These are phyloP conservation scores for Psittacula echo DNA, from an alignment of 2,797 vertebrate genomes.

Conservation along the genomic window DNA sequence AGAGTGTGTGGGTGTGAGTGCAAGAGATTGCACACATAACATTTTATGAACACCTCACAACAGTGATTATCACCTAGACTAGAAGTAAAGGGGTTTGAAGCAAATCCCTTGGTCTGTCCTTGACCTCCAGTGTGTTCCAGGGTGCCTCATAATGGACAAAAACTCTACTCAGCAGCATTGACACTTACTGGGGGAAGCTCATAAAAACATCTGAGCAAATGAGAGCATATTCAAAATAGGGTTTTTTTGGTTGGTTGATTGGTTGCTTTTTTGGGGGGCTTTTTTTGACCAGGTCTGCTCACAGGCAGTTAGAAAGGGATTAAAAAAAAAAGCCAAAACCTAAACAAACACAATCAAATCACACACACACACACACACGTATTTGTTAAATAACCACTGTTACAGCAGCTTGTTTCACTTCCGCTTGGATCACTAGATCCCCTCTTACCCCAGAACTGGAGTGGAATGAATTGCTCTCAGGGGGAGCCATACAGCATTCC, in stretches of 20 bases:
- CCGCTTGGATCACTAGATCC: not conserved
- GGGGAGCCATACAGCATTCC: not conserved
- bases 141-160: not conserved
- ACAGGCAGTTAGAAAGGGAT: not conserved
- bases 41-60: not conserved
- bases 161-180: rapidly evolving
- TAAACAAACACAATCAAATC: not conserved
- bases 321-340: not conserved
- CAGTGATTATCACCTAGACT: not conserved
- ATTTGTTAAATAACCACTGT: not conserved
- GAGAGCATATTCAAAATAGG: not conserved
- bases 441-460: not conserved
- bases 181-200: rapidly evolving
- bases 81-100: not conserved
- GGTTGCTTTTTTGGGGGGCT: not conserved
- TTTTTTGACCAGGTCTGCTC: not conserved
- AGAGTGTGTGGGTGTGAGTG: not conserved
- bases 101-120: not conserved
- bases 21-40: not conserved
- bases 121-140: not conserved
- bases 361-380: too few relatives aligned
- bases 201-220: not conserved
- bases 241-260: not conserved
- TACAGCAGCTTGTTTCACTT: not conserved
- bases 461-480: not conserved